Conservation (phyloP, 2,888 invertebrate genomes). For the Morpho achilles region DNA sequence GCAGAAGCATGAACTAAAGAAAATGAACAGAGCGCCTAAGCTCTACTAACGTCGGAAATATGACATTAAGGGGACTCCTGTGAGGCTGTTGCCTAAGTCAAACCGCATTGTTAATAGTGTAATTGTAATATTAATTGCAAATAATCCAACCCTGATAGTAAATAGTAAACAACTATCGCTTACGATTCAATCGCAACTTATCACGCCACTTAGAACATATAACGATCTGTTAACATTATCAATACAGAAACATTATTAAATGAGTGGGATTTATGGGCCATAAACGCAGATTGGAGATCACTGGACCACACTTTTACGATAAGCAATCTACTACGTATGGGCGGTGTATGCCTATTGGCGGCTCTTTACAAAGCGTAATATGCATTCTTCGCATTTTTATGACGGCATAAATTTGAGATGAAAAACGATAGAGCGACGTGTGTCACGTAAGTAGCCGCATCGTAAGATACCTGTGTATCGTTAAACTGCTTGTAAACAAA, state of each 20-base stretch:
- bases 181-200: constrained; percentile 16
- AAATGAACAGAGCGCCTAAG: no score
- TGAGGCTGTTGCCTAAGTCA: no score
- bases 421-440: constrained; percentile 45
- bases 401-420: constrained; percentile 64
- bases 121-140: no score
- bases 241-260: constrained; percentile 65
- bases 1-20: no score
- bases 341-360: constrained; percentile 48
- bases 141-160: no score
- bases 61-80: no score
- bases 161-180: not conserved
- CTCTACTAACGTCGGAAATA: no score
- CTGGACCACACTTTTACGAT: constrained; percentile 70
- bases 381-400: constrained; percentile 70
- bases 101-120: no score
- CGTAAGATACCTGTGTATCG: constrained; percentile 27
- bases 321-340: constrained; percentile 64
- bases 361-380: constrained; percentile 56
- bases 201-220: constrained; percentile 35
- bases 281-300: constrained; percentile 75
- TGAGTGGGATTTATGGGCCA: constrained; percentile 57
- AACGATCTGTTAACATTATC: constrained; percentile 65
- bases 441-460: constrained; percentile 40
- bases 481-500: no score